Evolutionary conservation across 2,113 vertebrate genomes (phyloP).

Genomic region (Leptodactylus fuscus): DNA sequence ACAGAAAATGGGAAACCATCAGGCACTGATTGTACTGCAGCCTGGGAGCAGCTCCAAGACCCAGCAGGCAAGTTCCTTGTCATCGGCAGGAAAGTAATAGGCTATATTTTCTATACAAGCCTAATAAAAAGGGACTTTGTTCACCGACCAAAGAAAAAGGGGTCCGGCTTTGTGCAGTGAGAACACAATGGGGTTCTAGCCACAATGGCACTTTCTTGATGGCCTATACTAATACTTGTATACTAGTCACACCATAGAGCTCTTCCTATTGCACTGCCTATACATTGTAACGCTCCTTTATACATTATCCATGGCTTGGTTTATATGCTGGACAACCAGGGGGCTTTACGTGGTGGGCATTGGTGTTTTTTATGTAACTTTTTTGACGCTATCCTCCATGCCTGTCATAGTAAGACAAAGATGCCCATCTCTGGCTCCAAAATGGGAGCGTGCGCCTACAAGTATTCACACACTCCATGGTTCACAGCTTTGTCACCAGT

Average conservation of each 20-base stretch:
- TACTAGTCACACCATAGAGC: not conserved
- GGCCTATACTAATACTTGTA: not conserved
- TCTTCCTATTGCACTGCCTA: not conserved
- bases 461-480: not conserved
- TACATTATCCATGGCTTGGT: not conserved
- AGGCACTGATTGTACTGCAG: not conserved
- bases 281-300: not conserved
- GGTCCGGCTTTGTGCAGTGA: not conserved
- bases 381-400: too few relatives aligned
- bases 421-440: not conserved
- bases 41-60: constrained; percentile 7
- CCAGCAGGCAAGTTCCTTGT: constrained; percentile 8
- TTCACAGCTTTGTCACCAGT: not conserved
- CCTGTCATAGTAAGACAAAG: not conserved
- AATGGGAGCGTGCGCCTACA: not conserved
- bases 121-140: not conserved
- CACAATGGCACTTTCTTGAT: not conserved
- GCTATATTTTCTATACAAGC: constrained; percentile 20
- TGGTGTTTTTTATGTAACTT: too few relatives aligned
- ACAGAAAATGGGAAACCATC: constrained; percentile 12
- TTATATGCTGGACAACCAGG: not conserved
- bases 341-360: not conserved
- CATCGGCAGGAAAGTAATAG: constrained; percentile 3
- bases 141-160: not conserved
- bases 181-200: not conserved